These are phyloP conservation scores for Saturnia pavonia DNA, from an alignment of 2,888 invertebrate genomes.

Conservation along the genomic window DNA sequence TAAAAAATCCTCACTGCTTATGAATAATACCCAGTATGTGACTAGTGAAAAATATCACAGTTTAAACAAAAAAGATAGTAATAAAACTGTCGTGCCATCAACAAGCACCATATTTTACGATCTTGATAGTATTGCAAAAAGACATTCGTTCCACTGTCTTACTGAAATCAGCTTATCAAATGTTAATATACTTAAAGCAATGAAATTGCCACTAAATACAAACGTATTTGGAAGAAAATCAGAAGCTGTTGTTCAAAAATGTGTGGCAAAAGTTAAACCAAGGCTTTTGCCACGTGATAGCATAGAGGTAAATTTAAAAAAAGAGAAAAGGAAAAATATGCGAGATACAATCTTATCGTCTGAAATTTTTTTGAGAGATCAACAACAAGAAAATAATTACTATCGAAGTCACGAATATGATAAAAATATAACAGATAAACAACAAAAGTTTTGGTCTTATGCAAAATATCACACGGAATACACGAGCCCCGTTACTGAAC, in stretches of 20 bases:
- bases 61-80: conserved; percentile 46
- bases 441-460: conserved; percentile 63
- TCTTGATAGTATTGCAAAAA: conserved; percentile 63
- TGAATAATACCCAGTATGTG: conserved; percentile 39
- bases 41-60: conserved; percentile 57
- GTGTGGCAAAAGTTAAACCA: conserved; percentile 55
- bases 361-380: conserved; percentile 58
- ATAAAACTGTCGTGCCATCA: conserved; percentile 47
- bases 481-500: conserved; percentile 51
- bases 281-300: conserved; percentile 45
- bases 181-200: conserved; percentile 42
- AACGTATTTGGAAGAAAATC: conserved; percentile 45
- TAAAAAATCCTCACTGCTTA: conserved; percentile 18
- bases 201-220: conserved; percentile 33
- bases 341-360: conserved; percentile 49
- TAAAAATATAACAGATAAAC: conserved; percentile 40
- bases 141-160: conserved; percentile 59
- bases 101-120: conserved; percentile 70
- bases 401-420: conserved; percentile 34
- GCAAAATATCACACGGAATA: conserved; percentile 61
- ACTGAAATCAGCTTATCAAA: conserved; percentile 45
- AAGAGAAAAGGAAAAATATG: conserved; percentile 40
- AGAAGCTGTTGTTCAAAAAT: conserved; percentile 59
- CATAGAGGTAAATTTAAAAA: conserved; percentile 43
- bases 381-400: conserved; percentile 35